Percentiles rank a stretch among this genome's conserved stretches.
These are phyloP conservation scores for Hystrix brachyura DNA, from an alignment of 2,113 vertebrate species.

Conservation along the genomic window DNA sequence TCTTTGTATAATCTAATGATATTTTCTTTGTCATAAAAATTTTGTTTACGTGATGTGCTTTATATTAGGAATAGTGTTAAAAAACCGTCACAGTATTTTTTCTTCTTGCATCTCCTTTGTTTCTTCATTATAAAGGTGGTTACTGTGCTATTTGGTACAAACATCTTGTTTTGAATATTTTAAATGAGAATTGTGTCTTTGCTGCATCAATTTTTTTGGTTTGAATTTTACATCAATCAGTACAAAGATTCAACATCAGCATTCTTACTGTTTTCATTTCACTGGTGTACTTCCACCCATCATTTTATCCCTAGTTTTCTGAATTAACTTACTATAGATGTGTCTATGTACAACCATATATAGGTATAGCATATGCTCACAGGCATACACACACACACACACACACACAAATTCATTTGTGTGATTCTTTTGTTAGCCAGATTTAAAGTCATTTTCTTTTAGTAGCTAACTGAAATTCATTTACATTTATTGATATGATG, in stretches of 20 bases:
- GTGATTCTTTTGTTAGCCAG: not conserved
- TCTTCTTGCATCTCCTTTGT: not conserved
- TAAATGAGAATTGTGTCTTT: not conserved
- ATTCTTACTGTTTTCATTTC: not conserved
- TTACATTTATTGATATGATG: not conserved
- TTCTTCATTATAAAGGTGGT: not conserved
- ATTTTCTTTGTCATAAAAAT: not conserved
- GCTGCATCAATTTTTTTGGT: not conserved
- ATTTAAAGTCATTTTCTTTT: not conserved
- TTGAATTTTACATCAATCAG: not conserved
- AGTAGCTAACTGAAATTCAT: not conserved
- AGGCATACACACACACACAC: not conserved
- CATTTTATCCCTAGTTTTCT: not conserved
- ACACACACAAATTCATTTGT: too few species aligned
- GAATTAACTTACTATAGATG: not conserved
- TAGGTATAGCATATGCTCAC: too few species aligned
- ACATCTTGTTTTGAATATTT: not conserved
- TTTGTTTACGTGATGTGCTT: not conserved
- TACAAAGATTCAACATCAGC: not conserved
- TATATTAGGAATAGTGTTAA: not conserved
- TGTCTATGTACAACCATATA: not conserved
- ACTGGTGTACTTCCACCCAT: too few species aligned
- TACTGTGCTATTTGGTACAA: not conserved
- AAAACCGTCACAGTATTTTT: not conserved
- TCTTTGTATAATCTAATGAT: not conserved